Evolutionary conservation across 2,113 vertebrate genomes (phyloP).

Genomic region (Argyrosomus japonicus): DNA sequence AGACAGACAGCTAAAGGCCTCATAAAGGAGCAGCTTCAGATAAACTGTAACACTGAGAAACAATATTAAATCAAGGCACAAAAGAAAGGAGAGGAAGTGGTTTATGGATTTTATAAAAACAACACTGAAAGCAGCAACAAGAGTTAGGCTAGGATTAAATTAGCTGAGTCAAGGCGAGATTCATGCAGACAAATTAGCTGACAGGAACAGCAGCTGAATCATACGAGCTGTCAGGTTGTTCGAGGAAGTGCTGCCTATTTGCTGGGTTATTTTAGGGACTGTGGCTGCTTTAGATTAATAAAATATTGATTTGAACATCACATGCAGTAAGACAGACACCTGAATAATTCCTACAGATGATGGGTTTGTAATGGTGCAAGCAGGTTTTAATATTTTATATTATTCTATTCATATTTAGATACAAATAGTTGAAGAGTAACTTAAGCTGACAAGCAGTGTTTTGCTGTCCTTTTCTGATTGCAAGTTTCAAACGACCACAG

Average conservation of each 20-base stretch:
- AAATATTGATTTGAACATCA: conserved; percentile 37
- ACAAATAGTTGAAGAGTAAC: not conserved
- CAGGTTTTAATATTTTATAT: not conserved
- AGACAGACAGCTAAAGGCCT: conserved; percentile 40
- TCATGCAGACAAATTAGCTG: conserved; percentile 41
- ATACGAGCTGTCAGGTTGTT: conserved; percentile 41
- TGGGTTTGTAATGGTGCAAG: not conserved
- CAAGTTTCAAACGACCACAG: not conserved
- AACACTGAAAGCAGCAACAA: conserved; percentile 3
- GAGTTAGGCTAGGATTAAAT: conserved; percentile 16
- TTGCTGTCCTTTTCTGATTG: not conserved
- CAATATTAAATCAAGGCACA: conserved; percentile 35
- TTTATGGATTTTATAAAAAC: conserved; percentile 14
- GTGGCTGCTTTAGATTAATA: not conserved
- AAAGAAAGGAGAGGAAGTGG: conserved; percentile 21
- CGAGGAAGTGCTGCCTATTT: conserved; percentile 28
- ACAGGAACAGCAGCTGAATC: conserved; percentile 57
- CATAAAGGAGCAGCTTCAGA: conserved; percentile 58
- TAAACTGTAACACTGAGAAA: conserved; percentile 41
- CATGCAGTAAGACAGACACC: not conserved
- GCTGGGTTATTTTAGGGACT: conserved; percentile 48
- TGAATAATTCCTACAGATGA: not conserved
- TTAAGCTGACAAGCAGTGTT: not conserved
- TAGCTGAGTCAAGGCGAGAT: conserved; percentile 50
- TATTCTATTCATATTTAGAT: not conserved